phyloP scores from a whole-genome alignment of 2,797 vertebrate genomes.

The Dicrostonyx torquatus region DNA sequence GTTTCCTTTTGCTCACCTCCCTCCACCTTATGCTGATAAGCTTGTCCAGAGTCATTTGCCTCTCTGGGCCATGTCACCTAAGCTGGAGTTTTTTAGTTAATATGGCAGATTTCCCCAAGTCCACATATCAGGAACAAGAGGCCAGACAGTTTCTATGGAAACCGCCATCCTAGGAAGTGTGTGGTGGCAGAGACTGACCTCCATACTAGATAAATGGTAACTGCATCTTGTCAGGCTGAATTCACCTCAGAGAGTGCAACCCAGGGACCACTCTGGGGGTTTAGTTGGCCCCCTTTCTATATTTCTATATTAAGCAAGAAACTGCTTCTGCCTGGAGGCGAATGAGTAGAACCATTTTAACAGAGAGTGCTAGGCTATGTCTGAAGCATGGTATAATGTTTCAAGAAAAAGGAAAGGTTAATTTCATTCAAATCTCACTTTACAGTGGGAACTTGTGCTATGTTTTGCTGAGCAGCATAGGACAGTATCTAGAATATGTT shows the following conservation, averaged over 20 bases:
- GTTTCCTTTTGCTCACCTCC: background rate
- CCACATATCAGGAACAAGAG: background rate
- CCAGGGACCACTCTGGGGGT: background rate
- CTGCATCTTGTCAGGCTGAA: background rate
- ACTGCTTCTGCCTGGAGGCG: background rate
- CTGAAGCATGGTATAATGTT: background rate
- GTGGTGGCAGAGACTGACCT: background rate
- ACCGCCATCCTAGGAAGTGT: background rate
- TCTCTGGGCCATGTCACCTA: background rate
- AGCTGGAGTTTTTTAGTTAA: background rate
- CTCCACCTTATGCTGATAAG: background rate
- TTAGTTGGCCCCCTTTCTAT: background rate
- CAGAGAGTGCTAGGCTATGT: background rate
- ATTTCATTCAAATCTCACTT: conserved; percentile 5
- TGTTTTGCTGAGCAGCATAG: background rate
- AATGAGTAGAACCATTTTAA: background rate
- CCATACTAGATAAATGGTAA: background rate
- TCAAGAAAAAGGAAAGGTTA: background rate
- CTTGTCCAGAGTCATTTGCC: background rate
- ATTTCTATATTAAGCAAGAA: background rate
- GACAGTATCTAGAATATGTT: background rate
- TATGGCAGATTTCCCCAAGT: background rate
- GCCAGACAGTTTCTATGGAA: background rate
- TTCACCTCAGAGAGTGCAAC: background rate
- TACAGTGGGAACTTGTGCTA: background rate